Conservation (phyloP, 2,113 vertebrate genomes). For the Merops nubicus region DNA sequence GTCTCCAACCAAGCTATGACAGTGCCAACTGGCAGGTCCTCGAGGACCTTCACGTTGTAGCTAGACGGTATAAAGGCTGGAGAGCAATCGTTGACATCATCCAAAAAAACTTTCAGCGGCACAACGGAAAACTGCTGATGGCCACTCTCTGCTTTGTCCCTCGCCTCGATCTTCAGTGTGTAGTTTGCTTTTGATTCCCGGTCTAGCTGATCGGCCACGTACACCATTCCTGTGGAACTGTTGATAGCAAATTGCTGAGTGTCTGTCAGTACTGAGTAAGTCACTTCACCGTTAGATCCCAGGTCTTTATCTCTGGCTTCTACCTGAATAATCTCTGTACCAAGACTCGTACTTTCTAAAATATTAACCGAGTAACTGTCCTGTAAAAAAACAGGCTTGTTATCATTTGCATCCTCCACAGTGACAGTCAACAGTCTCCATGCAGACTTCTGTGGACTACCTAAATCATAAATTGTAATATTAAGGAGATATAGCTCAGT, state of each 20-base stretch:
- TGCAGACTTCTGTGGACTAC: slow-evolving; percentile 87
- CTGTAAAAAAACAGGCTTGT: slow-evolving; percentile 89
- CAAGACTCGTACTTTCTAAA: slow-evolving; percentile 91
- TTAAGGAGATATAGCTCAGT: slow-evolving; percentile 92
- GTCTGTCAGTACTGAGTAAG: slow-evolving; percentile 90
- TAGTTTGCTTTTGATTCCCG: slow-evolving; percentile 87
- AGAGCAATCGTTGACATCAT: slow-evolving; percentile 95
- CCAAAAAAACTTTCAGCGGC: slow-evolving; percentile 85
- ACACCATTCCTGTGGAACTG: slow-evolving; percentile 88
- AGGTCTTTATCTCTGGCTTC: slow-evolving; percentile 94
- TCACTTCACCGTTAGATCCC: slow-evolving; percentile 87
- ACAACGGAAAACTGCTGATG: slow-evolving; percentile 86
- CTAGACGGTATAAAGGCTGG: slow-evolving; percentile 90
- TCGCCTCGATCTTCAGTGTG: slow-evolving; percentile 90
- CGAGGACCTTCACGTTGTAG: slow-evolving; percentile 88
- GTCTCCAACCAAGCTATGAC: slow-evolving; percentile 96
- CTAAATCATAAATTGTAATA: slow-evolving; percentile 92
- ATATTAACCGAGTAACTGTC: slow-evolving; percentile 86
- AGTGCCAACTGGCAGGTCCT: slow-evolving; percentile 92
- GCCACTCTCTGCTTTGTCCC: slow-evolving; percentile 86
- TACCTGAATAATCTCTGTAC: slow-evolving; percentile 92
- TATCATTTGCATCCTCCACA: slow-evolving; percentile 93
- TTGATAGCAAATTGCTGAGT: slow-evolving; percentile 91
- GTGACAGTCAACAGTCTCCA: slow-evolving; percentile 91
- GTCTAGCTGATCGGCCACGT: slow-evolving; percentile 90